phyloP scores from a whole-genome alignment of 2,113 vertebrate species.

The Colossoma macropomum region DNA sequence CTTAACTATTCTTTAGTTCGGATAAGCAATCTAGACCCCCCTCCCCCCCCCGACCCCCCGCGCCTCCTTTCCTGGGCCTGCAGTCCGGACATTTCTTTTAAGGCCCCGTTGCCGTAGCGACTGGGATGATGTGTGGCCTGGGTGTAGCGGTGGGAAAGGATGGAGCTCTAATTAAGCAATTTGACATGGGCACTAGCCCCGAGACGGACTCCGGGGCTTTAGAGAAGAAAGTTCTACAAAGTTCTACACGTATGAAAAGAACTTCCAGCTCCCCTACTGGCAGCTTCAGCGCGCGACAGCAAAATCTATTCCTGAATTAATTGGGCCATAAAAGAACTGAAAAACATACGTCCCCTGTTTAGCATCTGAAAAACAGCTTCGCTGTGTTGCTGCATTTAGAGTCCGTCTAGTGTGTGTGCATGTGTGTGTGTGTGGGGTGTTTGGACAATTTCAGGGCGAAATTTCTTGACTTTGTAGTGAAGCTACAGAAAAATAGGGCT shows the following conservation, averaged over 20 bases:
- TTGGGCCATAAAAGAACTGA: constrained; percentile 29
- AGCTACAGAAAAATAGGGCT: no score
- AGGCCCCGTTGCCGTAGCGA: constrained; percentile 20
- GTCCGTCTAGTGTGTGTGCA: no score
- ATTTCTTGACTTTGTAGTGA: background rate
- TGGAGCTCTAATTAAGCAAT: constrained; percentile 38
- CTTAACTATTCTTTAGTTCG: no score
- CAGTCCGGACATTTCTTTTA: background rate
- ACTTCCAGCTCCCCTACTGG: background rate
- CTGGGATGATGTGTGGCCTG: background rate
- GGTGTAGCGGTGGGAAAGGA: constrained; percentile 8
- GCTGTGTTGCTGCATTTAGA: background rate
- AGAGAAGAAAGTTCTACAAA: constrained; percentile 16
- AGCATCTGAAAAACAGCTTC: constrained; percentile 22
- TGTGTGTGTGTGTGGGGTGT: background rate
- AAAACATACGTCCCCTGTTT: constrained; percentile 24
- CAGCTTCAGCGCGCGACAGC: background rate
- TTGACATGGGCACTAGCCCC: constrained; percentile 15
- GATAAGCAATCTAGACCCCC: constrained; percentile 49
- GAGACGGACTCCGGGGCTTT: background rate
- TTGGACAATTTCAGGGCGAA: background rate
- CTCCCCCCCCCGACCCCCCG: constrained; percentile 33
- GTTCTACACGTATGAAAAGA: background rate
- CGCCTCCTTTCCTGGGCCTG: background rate
- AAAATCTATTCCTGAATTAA: constrained; percentile 24